phyloP scores from a whole-genome alignment of 2,113 vertebrate species.

The Bambusicola thoracicus region DNA sequence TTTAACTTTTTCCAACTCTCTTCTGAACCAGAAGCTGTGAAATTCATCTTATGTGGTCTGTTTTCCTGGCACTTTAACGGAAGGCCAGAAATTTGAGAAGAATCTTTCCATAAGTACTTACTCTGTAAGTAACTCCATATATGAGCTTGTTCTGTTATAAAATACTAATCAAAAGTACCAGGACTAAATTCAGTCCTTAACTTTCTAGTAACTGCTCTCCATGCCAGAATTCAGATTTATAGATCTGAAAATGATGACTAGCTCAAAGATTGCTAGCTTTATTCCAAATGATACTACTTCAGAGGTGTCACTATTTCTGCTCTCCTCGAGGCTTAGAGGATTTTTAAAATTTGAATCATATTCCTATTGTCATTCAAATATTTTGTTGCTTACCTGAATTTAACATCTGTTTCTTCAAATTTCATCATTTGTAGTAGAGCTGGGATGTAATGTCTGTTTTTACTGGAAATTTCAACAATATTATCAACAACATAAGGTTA shows the following conservation, averaged over 20 bases:
- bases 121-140: neutral
- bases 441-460: neutral
- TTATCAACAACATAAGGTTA: neutral
- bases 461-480: neutral
- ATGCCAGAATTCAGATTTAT: neutral
- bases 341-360: neutral
- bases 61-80: conserved; percentile 49
- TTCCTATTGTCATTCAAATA: neutral
- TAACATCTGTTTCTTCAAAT: neutral
- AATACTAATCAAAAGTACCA: neutral
- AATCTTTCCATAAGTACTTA: neutral
- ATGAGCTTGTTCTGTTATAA: neutral
- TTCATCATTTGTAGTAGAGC: neutral
- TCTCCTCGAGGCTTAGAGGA: neutral
- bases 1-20: conserved; percentile 1
- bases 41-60: conserved; percentile 36
- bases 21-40: conserved; percentile 40
- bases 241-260: neutral
- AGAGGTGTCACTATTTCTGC: neutral
- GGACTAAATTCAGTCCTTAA: neutral
- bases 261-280: neutral
- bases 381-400: neutral
- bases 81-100: conserved; percentile 26
- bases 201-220: neutral
- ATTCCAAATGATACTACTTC: neutral